Conservation (phyloP, 2,113 vertebrate species). For the Xerus inauris region DNA sequence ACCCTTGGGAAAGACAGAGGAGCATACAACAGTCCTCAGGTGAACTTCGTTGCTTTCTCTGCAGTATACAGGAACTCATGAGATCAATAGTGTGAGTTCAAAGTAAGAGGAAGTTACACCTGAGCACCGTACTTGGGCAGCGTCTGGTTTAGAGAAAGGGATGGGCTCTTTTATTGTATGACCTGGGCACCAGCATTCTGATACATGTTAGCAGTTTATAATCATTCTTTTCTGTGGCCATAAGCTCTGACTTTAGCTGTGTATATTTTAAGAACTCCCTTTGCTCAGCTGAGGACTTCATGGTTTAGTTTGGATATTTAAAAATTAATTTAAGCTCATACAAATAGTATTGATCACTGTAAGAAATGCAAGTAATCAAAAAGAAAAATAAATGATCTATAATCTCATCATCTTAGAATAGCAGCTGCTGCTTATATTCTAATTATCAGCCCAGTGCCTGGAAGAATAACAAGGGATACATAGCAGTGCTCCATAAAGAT, state of each 20-base stretch:
- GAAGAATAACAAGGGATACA: not conserved
- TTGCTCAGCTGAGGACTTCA: not conserved
- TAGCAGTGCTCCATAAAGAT: not conserved
- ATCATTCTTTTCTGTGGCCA: not conserved
- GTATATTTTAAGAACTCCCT: not conserved
- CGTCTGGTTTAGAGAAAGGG: not conserved
- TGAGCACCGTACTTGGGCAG: not conserved
- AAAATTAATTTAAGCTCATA: not conserved
- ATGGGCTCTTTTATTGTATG: not conserved
- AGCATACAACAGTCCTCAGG: not conserved
- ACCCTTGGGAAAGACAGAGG: not conserved
- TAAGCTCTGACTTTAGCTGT: not conserved
- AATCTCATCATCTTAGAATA: not conserved
- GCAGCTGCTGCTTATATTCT: not conserved
- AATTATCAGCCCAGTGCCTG: not conserved
- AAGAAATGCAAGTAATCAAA: not conserved
- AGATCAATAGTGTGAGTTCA: not conserved
- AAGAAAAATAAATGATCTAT: not conserved
- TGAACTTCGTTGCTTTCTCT: not conserved
- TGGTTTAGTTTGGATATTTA: not conserved
- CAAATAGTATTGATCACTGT: not conserved
- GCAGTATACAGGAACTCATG: accelerated
- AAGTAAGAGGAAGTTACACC: not conserved
- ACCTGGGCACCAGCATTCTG: not conserved
- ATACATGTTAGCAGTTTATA: not conserved